Conservation (phyloP, 2,113 vertebrate genomes). For the Neogale vison region DNA sequence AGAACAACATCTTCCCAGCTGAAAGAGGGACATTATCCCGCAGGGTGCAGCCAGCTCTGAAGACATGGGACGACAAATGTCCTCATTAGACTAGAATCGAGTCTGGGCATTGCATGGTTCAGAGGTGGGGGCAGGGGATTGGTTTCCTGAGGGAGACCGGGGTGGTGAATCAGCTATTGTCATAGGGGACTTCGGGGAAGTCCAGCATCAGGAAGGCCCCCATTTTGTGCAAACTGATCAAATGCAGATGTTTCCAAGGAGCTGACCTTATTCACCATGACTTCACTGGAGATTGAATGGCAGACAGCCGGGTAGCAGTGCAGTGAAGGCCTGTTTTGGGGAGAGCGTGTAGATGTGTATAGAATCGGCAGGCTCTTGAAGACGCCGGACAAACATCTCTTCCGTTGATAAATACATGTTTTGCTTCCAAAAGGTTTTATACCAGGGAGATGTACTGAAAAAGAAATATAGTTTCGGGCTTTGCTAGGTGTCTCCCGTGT, state of each 20-base stretch:
- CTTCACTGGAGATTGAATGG: slow-evolving; percentile 89
- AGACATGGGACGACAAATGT: slow-evolving; percentile 1
- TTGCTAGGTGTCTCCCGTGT: slow-evolving; percentile 53
- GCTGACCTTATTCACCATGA: slow-evolving; percentile 88
- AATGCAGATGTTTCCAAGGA: slow-evolving; percentile 95
- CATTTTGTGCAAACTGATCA: slow-evolving; percentile 91
- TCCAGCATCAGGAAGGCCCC: slow-evolving; percentile 86
- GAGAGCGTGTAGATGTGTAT: slow-evolving; percentile 90
- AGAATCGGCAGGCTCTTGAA: slow-evolving; percentile 87
- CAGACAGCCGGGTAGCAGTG: slow-evolving; percentile 88
- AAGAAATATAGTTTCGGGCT: slow-evolving; percentile 64
- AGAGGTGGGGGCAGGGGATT: background rate
- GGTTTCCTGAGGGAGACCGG: slow-evolving; percentile 63
- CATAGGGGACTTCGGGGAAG: slow-evolving; percentile 79
- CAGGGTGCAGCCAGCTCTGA: background rate
- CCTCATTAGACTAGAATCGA: slow-evolving; percentile 64
- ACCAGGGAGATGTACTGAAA: slow-evolving; percentile 66
- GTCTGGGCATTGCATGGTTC: slow-evolving; percentile 68
- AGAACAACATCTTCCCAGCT: background rate
- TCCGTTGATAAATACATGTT: slow-evolving; percentile 87
- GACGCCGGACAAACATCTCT: slow-evolving; percentile 89
- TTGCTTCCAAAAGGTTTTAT: slow-evolving; percentile 78
- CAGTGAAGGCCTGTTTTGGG: slow-evolving; percentile 88
- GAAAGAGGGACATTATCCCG: background rate
- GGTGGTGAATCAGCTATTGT: slow-evolving; percentile 84